Percentiles rank a stretch among this genome's conserved stretches.
Evolutionary conservation across 2,113 vertebrate species (phyloP).

Genomic region (Etheostoma cragini): DNA sequence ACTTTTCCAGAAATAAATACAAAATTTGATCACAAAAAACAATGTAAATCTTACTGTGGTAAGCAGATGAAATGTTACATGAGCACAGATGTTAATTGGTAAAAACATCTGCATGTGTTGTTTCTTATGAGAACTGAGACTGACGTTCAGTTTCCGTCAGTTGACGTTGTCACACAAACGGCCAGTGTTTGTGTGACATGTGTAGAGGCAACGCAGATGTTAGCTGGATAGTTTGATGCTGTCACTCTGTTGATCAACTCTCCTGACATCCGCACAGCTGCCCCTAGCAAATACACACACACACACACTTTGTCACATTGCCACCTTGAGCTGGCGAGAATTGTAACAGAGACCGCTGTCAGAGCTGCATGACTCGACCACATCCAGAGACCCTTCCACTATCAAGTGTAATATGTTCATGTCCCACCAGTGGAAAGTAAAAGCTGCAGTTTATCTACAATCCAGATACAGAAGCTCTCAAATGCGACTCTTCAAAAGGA

Average conservation of each 20-base stretch:
- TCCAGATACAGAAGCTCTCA: constrained; percentile 9
- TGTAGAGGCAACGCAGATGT: constrained; percentile 52
- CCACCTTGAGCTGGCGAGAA: constrained; percentile 6
- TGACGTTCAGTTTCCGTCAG: constrained; percentile 13
- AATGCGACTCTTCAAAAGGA: not conserved
- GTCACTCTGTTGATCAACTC: constrained; percentile 47
- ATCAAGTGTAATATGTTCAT: not conserved
- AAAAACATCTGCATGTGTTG: not conserved
- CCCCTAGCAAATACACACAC: constrained; percentile 6
- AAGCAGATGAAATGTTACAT: not conserved
- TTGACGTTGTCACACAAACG: constrained; percentile 24
- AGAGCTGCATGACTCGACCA: constrained; percentile 4
- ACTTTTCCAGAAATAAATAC: no score
- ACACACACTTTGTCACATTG: constrained; percentile 15
- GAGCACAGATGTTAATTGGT: no score
- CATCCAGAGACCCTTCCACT: constrained; percentile 5
- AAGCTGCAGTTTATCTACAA: constrained; percentile 25
- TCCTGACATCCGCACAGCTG: constrained; percentile 49
- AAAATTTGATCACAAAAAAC: no score
- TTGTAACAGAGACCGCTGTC: constrained; percentile 19
- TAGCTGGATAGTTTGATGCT: constrained; percentile 45
- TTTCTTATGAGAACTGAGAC: constrained; percentile 2
- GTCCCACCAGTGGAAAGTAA: constrained; percentile 1
- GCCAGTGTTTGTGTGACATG: constrained; percentile 28
- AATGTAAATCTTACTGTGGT: not conserved